Conservation (phyloP, 2,888 invertebrate genomes). For the Limenitis camilla region DNA sequence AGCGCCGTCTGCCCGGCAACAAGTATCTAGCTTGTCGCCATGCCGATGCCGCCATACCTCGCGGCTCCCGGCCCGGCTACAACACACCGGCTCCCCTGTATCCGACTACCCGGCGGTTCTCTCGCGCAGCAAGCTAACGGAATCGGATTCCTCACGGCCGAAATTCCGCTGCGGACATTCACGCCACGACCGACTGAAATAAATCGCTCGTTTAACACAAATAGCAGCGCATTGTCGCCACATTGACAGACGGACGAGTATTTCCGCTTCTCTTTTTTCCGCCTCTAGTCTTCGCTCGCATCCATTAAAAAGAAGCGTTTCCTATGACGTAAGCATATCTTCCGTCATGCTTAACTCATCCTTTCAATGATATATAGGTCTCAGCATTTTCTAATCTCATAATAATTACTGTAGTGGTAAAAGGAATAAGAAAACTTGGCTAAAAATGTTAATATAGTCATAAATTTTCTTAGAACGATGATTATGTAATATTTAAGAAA, state of each 20-base stretch:
- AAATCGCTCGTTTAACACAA: constrained; percentile 72
- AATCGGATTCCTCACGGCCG: constrained; percentile 66
- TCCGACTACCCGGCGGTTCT: constrained; percentile 29
- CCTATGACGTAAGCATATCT: constrained; percentile 50
- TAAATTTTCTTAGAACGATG: constrained; percentile 1
- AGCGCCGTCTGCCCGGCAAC: constrained; percentile 31
- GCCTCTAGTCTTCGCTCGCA: constrained; percentile 21
- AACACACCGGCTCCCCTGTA: constrained; percentile 23
- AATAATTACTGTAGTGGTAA: too few species aligned
- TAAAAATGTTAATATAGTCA: too few species aligned
- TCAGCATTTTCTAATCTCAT: too few species aligned
- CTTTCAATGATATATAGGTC: too few species aligned
- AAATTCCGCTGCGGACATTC: constrained; percentile 71
- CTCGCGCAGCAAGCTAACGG: constrained; percentile 56
- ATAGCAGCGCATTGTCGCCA: constrained; percentile 69
- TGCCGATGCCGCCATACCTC: constrained; percentile 20
- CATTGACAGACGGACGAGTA: constrained; percentile 65
- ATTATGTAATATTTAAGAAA: constrained; percentile 3
- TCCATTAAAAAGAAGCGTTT: constrained; percentile 29
- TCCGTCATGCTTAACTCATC: constrained; percentile 31
- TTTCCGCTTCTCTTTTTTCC: constrained; percentile 67
- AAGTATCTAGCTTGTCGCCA: constrained; percentile 29
- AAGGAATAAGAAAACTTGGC: too few species aligned
- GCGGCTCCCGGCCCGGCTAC: constrained; percentile 21
- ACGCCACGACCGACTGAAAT: constrained; percentile 71